These are phyloP conservation scores for Campylorhamphus procurvoides DNA, from an alignment of 2,113 vertebrate species.

Conservation along the genomic window DNA sequence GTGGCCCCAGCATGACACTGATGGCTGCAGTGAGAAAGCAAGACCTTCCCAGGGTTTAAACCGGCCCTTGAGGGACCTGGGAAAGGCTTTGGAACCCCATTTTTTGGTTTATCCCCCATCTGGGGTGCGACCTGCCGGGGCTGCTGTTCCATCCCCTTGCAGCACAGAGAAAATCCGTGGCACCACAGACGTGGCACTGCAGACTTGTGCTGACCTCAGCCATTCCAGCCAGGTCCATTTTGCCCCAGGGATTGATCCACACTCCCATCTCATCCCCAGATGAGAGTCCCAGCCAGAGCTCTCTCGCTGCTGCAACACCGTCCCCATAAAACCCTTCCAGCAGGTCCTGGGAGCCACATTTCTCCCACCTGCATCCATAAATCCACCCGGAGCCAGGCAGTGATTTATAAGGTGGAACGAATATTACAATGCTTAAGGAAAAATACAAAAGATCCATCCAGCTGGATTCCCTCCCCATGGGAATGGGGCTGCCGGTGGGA, in stretches of 20 bases:
- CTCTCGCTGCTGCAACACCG: background rate
- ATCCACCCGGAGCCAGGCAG: background rate
- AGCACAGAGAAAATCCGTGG: accelerated
- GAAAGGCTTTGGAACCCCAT: background rate
- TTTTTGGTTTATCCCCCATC: accelerated
- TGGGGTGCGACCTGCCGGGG: accelerated
- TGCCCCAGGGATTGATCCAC: background rate
- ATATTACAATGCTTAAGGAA: background rate
- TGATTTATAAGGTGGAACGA: conserved; percentile 46
- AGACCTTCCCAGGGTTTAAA: background rate
- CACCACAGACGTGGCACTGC: background rate
- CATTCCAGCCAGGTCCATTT: accelerated
- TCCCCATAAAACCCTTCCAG: conserved; percentile 18
- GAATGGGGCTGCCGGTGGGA: accelerated
- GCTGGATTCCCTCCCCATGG: accelerated
- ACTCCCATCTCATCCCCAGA: background rate
- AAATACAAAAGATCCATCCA: background rate
- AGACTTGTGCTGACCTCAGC: accelerated
- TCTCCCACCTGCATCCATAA: conserved; percentile 50
- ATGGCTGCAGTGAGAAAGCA: accelerated
- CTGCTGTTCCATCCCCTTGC: accelerated
- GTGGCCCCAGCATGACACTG: background rate
- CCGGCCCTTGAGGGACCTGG: accelerated
- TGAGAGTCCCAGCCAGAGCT: background rate
- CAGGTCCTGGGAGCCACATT: background rate